Percentiles rank a stretch among this genome's conserved stretches.
Evolutionary conservation across 2,797 vertebrate species (phyloP).

Genomic region (Chloroceryle inda): DNA sequence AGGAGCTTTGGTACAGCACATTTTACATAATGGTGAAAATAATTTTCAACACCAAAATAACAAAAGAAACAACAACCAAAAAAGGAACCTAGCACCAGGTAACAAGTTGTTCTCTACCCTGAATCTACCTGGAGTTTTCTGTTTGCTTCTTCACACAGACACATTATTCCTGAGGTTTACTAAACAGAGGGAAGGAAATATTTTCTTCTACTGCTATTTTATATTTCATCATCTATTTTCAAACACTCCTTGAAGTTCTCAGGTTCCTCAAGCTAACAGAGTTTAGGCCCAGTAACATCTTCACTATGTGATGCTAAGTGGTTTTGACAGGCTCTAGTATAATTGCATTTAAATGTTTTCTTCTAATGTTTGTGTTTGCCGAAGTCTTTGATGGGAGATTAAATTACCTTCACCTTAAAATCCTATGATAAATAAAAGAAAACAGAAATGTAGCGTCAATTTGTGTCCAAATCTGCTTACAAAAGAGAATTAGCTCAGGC

Average conservation of each 20-base stretch:
- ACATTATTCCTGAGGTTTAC: not conserved
- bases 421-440: conserved; percentile 61
- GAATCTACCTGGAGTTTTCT: not conserved
- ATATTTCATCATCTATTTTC: not conserved
- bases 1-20: not conserved
- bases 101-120: not conserved
- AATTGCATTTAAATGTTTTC: conserved; percentile 57
- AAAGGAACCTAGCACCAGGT: not conserved
- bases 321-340: conserved; percentile 50
- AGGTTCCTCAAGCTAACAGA: not conserved
- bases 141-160: not conserved
- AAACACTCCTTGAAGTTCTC: not conserved
- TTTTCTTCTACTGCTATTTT: not conserved
- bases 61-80: not conserved
- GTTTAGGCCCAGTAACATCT: not conserved
- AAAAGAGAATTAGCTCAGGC: conserved; percentile 47
- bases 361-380: conserved; percentile 27
- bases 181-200: not conserved
- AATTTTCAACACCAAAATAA: not conserved
- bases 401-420: conserved; percentile 53
- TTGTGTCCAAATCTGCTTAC: conserved; percentile 61
- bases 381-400: conserved; percentile 67
- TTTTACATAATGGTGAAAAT: not conserved
- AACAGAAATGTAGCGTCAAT: conserved; percentile 50
- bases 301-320: not conserved